These are phyloP conservation scores for Eudasyphora cyanicolor DNA, from an alignment of 2,888 invertebrate species.

Conservation along the genomic window DNA sequence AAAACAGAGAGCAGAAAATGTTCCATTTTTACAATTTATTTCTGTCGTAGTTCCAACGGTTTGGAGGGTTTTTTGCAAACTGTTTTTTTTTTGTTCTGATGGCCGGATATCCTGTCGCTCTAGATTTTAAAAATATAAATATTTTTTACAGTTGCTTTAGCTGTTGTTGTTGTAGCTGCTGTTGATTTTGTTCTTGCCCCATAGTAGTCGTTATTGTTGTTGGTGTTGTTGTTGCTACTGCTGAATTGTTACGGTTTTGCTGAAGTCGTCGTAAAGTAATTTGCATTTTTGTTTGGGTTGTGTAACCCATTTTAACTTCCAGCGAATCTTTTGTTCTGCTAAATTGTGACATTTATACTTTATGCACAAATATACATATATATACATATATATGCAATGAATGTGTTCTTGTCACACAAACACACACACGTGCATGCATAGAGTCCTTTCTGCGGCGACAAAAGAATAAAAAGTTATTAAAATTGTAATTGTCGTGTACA, in stretches of 20 bases:
- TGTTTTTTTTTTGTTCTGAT: not conserved
- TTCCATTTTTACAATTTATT: slow-evolving; percentile 13
- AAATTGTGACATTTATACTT: slow-evolving; percentile 59
- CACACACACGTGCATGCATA: not conserved
- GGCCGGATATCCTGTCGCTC: slow-evolving; percentile 62
- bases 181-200: no score
- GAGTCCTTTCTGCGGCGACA: not conserved
- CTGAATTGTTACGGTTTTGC: slow-evolving; percentile 14
- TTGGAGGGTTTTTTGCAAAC: not conserved
- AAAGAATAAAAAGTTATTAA: slow-evolving; percentile 40
- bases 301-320: slow-evolving; percentile 62
- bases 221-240: slow-evolving; percentile 11
- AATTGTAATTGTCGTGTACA: slow-evolving; percentile 31
- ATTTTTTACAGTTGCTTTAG: not conserved
- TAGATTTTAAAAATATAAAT: slow-evolving; percentile 34
- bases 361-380: slow-evolving; percentile 11
- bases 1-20: not conserved
- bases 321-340: slow-evolving; percentile 53
- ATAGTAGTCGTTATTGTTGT: no score
- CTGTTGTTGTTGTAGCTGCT: slow-evolving; percentile 35
- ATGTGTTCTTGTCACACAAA: no score
- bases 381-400: no score
- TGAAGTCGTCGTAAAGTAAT: slow-evolving; percentile 56
- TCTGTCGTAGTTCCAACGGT: slow-evolving; percentile 23
- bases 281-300: slow-evolving; percentile 45